These are phyloP conservation scores for Actinemys pallida DNA, from an alignment of 2,113 vertebrate genomes.

Conservation along the genomic window DNA sequence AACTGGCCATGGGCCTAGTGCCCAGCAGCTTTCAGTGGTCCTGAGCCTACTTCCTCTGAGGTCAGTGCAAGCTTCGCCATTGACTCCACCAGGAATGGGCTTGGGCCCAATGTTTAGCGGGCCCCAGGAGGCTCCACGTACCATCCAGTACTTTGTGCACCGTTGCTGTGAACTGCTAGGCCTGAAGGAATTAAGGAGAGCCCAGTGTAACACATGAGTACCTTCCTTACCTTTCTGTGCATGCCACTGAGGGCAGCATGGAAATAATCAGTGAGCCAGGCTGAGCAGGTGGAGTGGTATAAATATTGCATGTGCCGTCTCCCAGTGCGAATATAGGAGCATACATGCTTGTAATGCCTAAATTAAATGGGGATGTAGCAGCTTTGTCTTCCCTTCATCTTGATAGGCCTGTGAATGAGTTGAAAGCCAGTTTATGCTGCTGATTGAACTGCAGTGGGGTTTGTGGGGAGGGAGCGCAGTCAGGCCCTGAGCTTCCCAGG, in stretches of 20 bases:
- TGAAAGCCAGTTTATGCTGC: fast-evolving
- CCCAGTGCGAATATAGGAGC: neutral
- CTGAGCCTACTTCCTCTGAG: neutral
- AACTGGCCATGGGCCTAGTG: neutral
- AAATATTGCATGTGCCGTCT: neutral
- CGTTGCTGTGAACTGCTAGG: neutral
- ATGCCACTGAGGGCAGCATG: neutral
- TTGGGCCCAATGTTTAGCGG: neutral
- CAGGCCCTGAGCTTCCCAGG: neutral
- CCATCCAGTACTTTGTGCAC: fast-evolving
- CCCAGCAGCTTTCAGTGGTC: neutral
- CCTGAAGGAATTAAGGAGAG: neutral
- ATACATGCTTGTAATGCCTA: neutral
- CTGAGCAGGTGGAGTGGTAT: neutral
- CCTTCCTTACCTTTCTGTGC: neutral
- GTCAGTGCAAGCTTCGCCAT: neutral
- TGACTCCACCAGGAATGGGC: neutral
- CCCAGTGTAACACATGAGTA: neutral
- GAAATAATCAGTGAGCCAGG: neutral
- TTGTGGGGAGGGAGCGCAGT: fast-evolving
- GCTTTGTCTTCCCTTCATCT: neutral
- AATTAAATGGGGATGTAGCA: too few relatives aligned
- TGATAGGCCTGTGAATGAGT: fast-evolving
- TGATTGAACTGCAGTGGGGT: neutral
- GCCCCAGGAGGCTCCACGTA: neutral